These are phyloP conservation scores for Apis laboriosa DNA, from an alignment of 1,140 invertebrate species.

Conservation along the genomic window DNA sequence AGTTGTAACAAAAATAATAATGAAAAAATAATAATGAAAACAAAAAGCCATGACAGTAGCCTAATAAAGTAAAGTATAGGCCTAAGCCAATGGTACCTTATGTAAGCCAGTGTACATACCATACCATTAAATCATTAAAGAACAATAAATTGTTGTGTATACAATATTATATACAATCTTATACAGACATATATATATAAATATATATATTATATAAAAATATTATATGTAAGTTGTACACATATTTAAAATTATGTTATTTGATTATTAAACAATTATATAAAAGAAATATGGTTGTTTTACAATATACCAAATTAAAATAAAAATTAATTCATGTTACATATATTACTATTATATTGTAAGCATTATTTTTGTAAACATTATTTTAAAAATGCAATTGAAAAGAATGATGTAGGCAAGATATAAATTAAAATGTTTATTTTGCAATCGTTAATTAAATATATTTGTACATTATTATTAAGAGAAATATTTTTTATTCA, in stretches of 20 bases:
- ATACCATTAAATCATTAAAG: constrained; percentile 68
- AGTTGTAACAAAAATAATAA: constrained; percentile 17
- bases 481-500: constrained; percentile 46
- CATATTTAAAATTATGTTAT: constrained; percentile 61
- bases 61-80: constrained; percentile 68
- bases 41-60: constrained; percentile 69
- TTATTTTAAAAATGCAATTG: constrained; percentile 22
- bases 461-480: constrained; percentile 51
- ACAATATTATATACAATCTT: constrained; percentile 56
- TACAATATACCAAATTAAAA: constrained; percentile 30
- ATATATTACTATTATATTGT: neutral
- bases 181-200: constrained; percentile 55
- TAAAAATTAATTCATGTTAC: constrained; percentile 44
- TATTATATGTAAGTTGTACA: constrained; percentile 60
- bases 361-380: constrained; percentile 16
- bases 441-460: constrained; percentile 51
- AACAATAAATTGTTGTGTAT: constrained; percentile 66
- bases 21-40: constrained; percentile 48
- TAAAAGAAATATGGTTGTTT: constrained; percentile 53
- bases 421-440: constrained; percentile 65
- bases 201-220: constrained; percentile 57
- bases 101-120: constrained; percentile 71
- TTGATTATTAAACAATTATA: constrained; percentile 71
- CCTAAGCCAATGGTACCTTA: constrained; percentile 73
- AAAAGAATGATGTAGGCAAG: constrained; percentile 33